Evolutionary conservation across 2,797 vertebrate genomes (phyloP).

Genomic region (Antrozous pallidus): DNA sequence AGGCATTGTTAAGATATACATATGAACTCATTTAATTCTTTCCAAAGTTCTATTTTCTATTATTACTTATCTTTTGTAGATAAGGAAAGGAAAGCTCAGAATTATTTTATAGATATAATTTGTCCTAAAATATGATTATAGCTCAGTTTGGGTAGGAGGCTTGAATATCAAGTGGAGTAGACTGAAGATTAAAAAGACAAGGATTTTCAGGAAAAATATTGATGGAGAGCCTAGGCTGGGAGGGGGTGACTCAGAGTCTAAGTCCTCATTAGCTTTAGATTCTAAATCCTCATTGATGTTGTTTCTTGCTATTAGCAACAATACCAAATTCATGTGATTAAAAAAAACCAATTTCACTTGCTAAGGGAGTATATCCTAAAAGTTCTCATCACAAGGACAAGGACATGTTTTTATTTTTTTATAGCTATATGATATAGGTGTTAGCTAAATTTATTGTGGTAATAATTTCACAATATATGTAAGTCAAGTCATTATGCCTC

Average conservation of each 20-base stretch:
- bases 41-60: constrained; percentile 16
- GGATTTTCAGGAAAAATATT: background rate
- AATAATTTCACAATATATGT: background rate
- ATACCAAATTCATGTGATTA: background rate
- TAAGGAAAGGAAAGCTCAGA: background rate
- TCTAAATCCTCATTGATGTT: background rate
- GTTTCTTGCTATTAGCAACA: constrained; percentile 9
- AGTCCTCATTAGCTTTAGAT: constrained; percentile 11
- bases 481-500: background rate
- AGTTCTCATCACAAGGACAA: background rate
- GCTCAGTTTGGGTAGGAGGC: background rate
- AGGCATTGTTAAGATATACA: constrained; percentile 30
- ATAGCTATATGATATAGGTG: background rate
- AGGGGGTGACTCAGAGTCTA: background rate
- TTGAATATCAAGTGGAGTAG: background rate
- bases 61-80: constrained; percentile 1
- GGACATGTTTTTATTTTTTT: background rate
- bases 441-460: background rate
- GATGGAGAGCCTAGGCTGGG: background rate
- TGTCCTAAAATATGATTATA: background rate
- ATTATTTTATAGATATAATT: background rate
- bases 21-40: constrained; percentile 27
- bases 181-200: background rate
- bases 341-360: background rate
- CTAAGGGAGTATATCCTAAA: background rate